Percentiles rank a stretch among this genome's conserved stretches.
Conservation (phyloP, 2,113 vertebrate species). For the Forbesichthys papilliferus region DNA sequence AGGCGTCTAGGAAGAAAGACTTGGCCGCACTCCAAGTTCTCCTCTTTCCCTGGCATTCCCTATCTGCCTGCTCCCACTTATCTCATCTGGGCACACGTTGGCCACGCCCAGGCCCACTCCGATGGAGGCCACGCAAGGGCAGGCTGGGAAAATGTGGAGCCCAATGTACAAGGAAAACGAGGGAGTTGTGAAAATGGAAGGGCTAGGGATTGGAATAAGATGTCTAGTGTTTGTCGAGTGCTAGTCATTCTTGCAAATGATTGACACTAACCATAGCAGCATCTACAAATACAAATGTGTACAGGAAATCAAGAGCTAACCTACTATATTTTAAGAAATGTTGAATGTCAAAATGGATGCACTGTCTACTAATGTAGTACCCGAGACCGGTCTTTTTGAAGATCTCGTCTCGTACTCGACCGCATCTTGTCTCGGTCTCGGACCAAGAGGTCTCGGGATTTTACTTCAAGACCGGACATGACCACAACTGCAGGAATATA, state of each 20-base stretch:
- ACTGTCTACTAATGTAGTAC: too few species aligned
- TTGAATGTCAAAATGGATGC: too few species aligned
- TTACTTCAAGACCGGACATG: too few species aligned
- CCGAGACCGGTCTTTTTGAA: too few species aligned
- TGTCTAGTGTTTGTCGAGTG: too few species aligned
- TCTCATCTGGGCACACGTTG: conserved; percentile 80
- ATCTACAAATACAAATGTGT: too few species aligned
- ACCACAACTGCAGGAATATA: too few species aligned
- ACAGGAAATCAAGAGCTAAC: too few species aligned
- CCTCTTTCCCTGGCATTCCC: conserved; percentile 43
- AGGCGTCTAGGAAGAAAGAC: conserved; percentile 72
- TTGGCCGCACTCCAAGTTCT: conserved; percentile 70
- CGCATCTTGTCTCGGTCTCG: too few species aligned
- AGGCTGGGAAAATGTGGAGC: conserved; percentile 37
- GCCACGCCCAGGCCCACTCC: conserved; percentile 59
- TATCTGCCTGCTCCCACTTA: conserved; percentile 67
- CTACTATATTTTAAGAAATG: too few species aligned
- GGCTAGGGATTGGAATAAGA: background rate
- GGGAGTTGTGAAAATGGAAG: background rate
- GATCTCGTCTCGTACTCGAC: too few species aligned
- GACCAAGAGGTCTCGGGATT: too few species aligned
- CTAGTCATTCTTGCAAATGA: background rate
- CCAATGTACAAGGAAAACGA: conserved; percentile 29
- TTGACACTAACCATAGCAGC: background rate
- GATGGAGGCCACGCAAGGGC: conserved; percentile 56